Evolutionary conservation across 2,888 invertebrate genomes (phyloP), one percentile per base, ranked within the genome.

Genomic region (Charanyca ferruginea): DNA sequence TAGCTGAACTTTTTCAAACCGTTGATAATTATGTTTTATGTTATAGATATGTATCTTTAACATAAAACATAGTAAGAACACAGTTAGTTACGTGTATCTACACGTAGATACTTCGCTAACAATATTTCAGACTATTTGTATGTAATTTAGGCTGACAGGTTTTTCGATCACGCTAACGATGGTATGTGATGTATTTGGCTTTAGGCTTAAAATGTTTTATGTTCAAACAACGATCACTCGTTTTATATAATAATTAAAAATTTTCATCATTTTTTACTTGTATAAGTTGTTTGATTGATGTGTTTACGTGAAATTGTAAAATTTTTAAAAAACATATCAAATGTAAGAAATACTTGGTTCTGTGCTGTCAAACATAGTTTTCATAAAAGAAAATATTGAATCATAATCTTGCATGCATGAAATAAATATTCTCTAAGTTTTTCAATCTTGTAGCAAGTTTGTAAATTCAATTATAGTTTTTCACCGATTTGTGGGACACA

Each of bases 381-480:
- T 61, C 38, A 35, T 45, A 42, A 75, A 47, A 66, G 44, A 66
- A 64, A 41, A 63, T 63, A 61, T 66, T 55, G 18, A 66, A 64
- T 55, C 51, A 22, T 61, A 55, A 61, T 69, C 45, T 32, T 64
- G 49, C 63, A 54, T 42, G 58, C 62, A 71, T 64, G 49, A 76
- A 57, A 25, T 52, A 41, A 70, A 42, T 61, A 55, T 66, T 66
- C 47, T 47, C 45, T 7, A 64, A 77, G 63, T 64, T 77, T 76
- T 79, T 67, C 77, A 72, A 76, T 80, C 59, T 76, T 52, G 42
- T 53, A 61, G 38, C 13, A 70, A 71, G 59, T 70, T 74, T 22
- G 32, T 42, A 35, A 66, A 71, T 76, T 62, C 61, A 53, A 76
- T 76, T 57, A 66, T 48, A 57, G 49, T 53, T 66, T 79, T 64